phyloP scores from a whole-genome alignment of 2,113 vertebrate species.

The Alosa alosa region DNA sequence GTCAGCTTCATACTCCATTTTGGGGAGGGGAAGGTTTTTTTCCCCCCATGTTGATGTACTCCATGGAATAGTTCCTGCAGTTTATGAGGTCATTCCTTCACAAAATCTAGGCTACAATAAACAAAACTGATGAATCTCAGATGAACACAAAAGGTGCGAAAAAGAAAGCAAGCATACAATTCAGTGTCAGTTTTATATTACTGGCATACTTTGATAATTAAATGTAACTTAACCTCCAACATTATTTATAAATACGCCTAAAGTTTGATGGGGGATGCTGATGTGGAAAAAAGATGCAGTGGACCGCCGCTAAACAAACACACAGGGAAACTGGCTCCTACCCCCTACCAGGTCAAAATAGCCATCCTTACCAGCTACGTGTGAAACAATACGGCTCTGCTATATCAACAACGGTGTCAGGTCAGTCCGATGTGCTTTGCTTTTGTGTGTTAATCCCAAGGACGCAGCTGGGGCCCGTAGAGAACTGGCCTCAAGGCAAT shows the following conservation, averaged over 20 bases:
- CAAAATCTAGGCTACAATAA: neutral
- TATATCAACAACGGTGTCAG: slow-evolving; percentile 49
- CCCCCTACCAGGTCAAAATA: neutral
- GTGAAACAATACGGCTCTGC: slow-evolving; percentile 47
- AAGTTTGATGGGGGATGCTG: neutral
- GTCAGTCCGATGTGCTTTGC: slow-evolving; percentile 50
- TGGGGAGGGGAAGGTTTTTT: neutral
- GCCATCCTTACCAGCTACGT: slow-evolving; percentile 17
- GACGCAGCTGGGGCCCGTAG: slow-evolving; percentile 51
- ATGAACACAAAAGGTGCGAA: neutral
- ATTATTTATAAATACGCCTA: neutral
- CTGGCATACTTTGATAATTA: neutral
- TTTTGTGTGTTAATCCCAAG: slow-evolving; percentile 32
- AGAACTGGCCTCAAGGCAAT: slow-evolving; percentile 38
- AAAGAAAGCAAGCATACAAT: neutral
- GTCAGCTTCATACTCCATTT: slow-evolving; percentile 17
- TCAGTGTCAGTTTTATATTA: neutral
- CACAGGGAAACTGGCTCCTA: neutral
- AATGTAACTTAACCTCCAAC: neutral
- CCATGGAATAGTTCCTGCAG: slow-evolving; percentile 3
- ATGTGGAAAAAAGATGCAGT: neutral
- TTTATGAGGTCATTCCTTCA: neutral
- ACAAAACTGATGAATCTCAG: neutral
- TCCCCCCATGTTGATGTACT: neutral
- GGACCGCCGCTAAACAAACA: neutral